phyloP scores from a whole-genome alignment of 2,797 vertebrate genomes.

The Pagetopsis macropterus region DNA sequence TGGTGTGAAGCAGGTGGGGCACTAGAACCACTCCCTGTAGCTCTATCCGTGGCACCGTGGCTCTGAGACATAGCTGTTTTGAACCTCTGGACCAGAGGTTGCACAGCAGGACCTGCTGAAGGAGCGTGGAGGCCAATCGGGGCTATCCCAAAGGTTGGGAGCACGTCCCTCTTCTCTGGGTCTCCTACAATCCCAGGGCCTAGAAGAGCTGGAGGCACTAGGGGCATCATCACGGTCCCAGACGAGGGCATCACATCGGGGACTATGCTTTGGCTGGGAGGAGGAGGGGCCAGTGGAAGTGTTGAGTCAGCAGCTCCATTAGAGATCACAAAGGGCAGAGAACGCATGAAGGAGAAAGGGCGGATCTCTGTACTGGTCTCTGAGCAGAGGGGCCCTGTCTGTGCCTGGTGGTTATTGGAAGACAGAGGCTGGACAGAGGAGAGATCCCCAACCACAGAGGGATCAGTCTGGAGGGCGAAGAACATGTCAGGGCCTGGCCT shows the following conservation, averaged over 20 bases:
- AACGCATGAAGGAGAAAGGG: constrained; percentile 85
- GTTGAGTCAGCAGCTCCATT: constrained; percentile 82
- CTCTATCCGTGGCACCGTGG: constrained; percentile 66
- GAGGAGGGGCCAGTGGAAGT: constrained; percentile 65
- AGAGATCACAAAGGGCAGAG: constrained; percentile 87
- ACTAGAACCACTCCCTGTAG: constrained; percentile 45
- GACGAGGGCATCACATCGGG: constrained; percentile 82
- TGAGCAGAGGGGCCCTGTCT: constrained; percentile 55
- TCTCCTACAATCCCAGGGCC: constrained; percentile 70
- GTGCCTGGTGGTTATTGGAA: constrained; percentile 38
- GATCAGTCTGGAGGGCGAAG: constrained; percentile 44
- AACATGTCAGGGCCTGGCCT: constrained; percentile 39
- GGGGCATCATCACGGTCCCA: constrained; percentile 82
- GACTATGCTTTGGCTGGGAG: constrained; percentile 64
- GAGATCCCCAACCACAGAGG: constrained; percentile 13
- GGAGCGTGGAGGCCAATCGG: constrained; percentile 69
- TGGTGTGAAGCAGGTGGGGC: constrained; percentile 63
- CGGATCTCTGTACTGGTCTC: constrained; percentile 79
- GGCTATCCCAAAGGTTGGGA: constrained; percentile 83
- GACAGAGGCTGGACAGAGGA: constrained; percentile 49
- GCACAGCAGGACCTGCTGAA: constrained; percentile 80
- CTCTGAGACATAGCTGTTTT: constrained; percentile 81
- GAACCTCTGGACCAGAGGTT: constrained; percentile 88
- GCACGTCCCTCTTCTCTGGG: constrained; percentile 86
- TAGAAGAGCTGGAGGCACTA: constrained; percentile 71